Base-by-base conservation (phyloP, 2,888 invertebrate species). In the Drosophila austrosaltans region DNA sequence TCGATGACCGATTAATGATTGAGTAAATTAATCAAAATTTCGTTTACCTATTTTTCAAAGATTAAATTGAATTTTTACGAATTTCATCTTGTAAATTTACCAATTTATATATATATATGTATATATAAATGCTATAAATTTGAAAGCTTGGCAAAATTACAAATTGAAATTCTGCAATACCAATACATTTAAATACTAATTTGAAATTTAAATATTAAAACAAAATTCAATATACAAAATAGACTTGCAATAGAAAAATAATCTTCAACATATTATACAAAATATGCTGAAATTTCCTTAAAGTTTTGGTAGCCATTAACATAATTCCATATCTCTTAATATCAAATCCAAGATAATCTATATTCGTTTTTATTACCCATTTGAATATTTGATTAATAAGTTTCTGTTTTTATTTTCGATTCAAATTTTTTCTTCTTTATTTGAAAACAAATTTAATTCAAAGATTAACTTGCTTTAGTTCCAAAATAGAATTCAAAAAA, bases 401-500 rank as follows among this genome's bases (percentile, higher is more conserved):
- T 16, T 16, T 16, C 16, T 16, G 16, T 16, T 16, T 16, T 16
- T 16, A 16, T 16, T 16, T 16, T 16, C 16, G 3, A 16, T n/a
- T n/a, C 0, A 16, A 16, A n/a, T 4, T 7, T 8, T 0, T 44
- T 44, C 7, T 7, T 44, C 1, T 44, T n/a, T 20, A 28, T 28
- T 28, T 54, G 30, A 0, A 54, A 56, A 30, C 6, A 1, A 6
- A 30, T 30, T 30, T 30, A 22, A 36, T 20, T 56, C 2, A 32
- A 25, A 36, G 69, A 72, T 76, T 39, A 63, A 60, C 12, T 82
- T 25, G 53, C 48, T 64, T 67, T 36, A 36, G 53, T 72, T 57
- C 69, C 66, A 12, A 10, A 6, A 10, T 6, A 8, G 12, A 8
- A 16, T 10, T 20, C n/a, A 8, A n/a, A 6, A 1, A 1, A 36